Evolutionary conservation across 2,888 invertebrate species (phyloP), one percentile per base, ranked within the genome.

Genomic region (Tenthredo notha): DNA sequence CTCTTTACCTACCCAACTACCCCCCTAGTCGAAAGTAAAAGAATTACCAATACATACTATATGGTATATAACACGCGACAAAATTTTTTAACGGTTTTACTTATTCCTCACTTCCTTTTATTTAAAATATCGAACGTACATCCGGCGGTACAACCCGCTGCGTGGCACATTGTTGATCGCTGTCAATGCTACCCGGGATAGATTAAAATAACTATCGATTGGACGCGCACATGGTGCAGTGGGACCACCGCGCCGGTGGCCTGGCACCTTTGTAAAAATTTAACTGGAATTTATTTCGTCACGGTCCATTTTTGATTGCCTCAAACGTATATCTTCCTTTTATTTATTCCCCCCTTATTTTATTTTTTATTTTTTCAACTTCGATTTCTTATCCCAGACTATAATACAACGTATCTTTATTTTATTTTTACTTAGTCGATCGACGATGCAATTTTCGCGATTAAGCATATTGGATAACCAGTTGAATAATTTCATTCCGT

Each of bases 71-170:
- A 5, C n/a, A 77, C 50, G 61, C 65, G 61, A 86, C 33, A 61
- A 61, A 29, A 85, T 84, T 86, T 86, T 86, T 84, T 84, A 86
- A 87, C 87, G 86, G 86, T 84, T 86, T 85, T 84, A 37, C 37
- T 80, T 82, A 40, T 40, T 43, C 18, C n/a, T 21, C 37, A 25
- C 43, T 18, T 40, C 37, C 29, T 61, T 21, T 40, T 40, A 21
- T 80, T 80, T 80, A 10, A 58, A 80, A 80, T 80, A 61, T 80
- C 80, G 58, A 80, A 61, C 80, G 80, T 80, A 33, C 29, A 80
- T 80, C 58, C 58, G 37, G 58, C 21, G 72, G 72, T 43, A 33
- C 50, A 77, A 77, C 77, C 77, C 77, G 77, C 77, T 77, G 77
- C 54, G 77, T 40, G 77, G 33, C 77, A 54, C 54, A 77, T 77